A percentile compares a stretch with the other conserved stretches of the same genome.
Conservation (phyloP, 2,888 invertebrate genomes). For the Alloplasta piceator region DNA sequence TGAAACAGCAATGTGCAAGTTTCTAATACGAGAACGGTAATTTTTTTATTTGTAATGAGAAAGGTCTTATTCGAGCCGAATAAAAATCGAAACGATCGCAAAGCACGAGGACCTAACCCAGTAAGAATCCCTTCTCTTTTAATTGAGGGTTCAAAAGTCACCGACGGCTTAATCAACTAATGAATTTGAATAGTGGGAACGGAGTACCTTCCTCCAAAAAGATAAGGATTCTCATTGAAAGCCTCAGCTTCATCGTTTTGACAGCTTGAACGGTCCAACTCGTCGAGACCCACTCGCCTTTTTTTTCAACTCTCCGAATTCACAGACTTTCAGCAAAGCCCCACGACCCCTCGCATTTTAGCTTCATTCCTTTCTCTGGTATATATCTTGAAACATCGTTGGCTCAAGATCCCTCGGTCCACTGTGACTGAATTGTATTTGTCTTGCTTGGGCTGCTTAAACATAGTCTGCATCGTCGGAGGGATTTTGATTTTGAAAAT, state of each 20-base stretch:
- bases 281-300: neutral
- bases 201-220: slow-evolving; percentile 13
- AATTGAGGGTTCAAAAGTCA: too few relatives aligned
- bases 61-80: too few relatives aligned
- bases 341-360: slow-evolving; percentile 40
- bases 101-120: too few relatives aligned
- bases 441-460: slow-evolving; percentile 24
- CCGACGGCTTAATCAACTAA: slow-evolving; percentile 58
- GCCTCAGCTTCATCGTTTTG: slow-evolving; percentile 21
- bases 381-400: slow-evolving; percentile 48
- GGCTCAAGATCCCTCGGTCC: slow-evolving; percentile 8
- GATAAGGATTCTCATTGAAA: slow-evolving; percentile 10
- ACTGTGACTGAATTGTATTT: slow-evolving; percentile 32
- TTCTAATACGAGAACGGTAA: too few relatives aligned
- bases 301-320: slow-evolving; percentile 14
- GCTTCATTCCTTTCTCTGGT: slow-evolving; percentile 59
- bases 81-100: too few relatives aligned
- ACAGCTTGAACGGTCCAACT: slow-evolving; percentile 27
- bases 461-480: neutral
- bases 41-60: too few relatives aligned
- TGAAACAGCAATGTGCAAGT: too few relatives aligned
- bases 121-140: too few relatives aligned
- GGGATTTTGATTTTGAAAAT: too few relatives aligned
- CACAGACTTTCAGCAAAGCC: neutral
- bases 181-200: slow-evolving; percentile 47